Evolutionary conservation across 2,888 invertebrate species (phyloP).

Genomic region (Scelioninae gen. 1): DNA sequence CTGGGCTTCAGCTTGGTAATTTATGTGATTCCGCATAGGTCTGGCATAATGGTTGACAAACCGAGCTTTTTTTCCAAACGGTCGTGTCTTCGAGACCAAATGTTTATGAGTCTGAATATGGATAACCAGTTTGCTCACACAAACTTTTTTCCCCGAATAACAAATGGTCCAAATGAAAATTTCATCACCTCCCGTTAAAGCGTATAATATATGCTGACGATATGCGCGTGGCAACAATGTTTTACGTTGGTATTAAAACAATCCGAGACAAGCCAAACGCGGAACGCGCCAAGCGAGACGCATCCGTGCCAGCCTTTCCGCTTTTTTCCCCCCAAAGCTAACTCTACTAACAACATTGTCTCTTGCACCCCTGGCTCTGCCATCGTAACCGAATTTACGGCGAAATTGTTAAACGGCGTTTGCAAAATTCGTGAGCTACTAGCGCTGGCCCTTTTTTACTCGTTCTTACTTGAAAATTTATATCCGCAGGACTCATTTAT

Average conservation of each 20-base stretch:
- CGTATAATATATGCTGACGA: slow-evolving; percentile 49
- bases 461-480: slow-evolving; percentile 71
- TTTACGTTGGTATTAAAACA: slow-evolving; percentile 67
- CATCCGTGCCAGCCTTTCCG: no score
- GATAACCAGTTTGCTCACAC: slow-evolving; percentile 6
- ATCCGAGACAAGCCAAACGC: slow-evolving; percentile 72
- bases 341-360: slow-evolving; percentile 65
- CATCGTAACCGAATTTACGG: slow-evolving; percentile 74
- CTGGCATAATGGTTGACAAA: slow-evolving; percentile 30
- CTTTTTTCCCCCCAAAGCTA: slow-evolving; percentile 57
- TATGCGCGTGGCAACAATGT: slow-evolving; percentile 42
- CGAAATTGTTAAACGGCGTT: slow-evolving; percentile 78
- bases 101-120: slow-evolving; percentile 5
- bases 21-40: slow-evolving; percentile 53
- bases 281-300: slow-evolving; percentile 63
- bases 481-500: slow-evolving; percentile 62
- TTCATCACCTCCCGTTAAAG: slow-evolving; percentile 39
- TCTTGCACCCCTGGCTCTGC: slow-evolving; percentile 63
- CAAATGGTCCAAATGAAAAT: slow-evolving; percentile 49
- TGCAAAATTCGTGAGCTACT: slow-evolving; percentile 77
- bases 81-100: slow-evolving; percentile 11
- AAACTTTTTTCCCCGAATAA: slow-evolving; percentile 41
- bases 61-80: slow-evolving; percentile 28
- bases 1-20: slow-evolving; percentile 51
- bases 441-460: slow-evolving; percentile 68